Conservation (phyloP, 1,140 invertebrate genomes). For the Ceratina japonica region DNA sequence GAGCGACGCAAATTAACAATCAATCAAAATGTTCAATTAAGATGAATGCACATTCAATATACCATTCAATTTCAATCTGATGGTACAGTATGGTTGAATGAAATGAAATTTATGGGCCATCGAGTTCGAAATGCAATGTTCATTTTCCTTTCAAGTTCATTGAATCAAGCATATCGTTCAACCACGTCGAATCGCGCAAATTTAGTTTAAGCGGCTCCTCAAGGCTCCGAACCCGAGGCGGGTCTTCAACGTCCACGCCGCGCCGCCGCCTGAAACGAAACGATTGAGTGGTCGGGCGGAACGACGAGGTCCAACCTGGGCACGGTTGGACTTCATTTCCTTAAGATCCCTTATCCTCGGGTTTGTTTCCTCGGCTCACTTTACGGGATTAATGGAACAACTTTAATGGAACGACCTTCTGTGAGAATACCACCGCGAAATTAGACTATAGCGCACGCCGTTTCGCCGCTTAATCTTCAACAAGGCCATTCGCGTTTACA, state of each 20-base stretch:
- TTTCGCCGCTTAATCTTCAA: conserved; percentile 14
- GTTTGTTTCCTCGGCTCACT: conserved; percentile 7
- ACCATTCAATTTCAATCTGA: no score
- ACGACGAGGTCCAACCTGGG: neutral
- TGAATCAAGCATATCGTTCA: no score
- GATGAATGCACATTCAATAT: no score
- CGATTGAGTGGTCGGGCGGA: neutral
- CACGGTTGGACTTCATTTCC: conserved; percentile 23
- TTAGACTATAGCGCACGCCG: conserved; percentile 21
- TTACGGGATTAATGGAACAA: conserved; percentile 38
- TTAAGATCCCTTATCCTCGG: conserved; percentile 15
- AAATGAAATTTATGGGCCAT: neutral
- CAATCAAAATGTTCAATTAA: no score
- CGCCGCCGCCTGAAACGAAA: conserved; percentile 2
- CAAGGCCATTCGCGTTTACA: neutral
- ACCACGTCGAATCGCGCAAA: no score
- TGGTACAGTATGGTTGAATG: no score
- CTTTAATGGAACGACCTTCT: conserved; percentile 36
- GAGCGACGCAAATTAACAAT: no score
- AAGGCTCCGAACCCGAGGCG: no score
- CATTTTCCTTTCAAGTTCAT: no score
- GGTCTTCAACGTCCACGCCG: no score
- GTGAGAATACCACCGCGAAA: conserved; percentile 8
- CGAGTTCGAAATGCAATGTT: no score
- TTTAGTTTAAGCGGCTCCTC: no score